Evolutionary conservation across 2,797 vertebrate genomes (phyloP).

Genomic region (Hoplostethus mediterraneus): DNA sequence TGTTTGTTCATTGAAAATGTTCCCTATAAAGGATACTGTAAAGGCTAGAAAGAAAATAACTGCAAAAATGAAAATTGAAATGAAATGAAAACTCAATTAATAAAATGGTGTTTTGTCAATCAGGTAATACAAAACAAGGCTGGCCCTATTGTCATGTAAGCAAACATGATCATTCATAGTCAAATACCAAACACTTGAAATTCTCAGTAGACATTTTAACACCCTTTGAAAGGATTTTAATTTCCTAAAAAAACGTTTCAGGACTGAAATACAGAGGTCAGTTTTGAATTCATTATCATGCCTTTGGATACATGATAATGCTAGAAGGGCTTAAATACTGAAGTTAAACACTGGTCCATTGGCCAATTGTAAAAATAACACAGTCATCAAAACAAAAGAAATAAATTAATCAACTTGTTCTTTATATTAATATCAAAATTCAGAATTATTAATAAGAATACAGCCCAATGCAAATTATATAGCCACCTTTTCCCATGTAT

Average conservation of each 20-base stretch:
- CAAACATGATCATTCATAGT: constrained; percentile 26
- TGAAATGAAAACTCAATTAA: constrained; percentile 61
- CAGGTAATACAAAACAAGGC: constrained; percentile 74
- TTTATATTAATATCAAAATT: constrained; percentile 91
- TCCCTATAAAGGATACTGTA: constrained; percentile 49
- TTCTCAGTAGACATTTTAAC: constrained; percentile 64
- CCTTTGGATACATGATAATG: constrained; percentile 89
- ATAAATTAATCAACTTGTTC: constrained; percentile 91
- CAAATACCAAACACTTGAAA: constrained; percentile 71
- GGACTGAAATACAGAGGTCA: constrained; percentile 74
- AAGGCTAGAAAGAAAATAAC: constrained; percentile 43
- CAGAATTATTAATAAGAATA: constrained; percentile 76
- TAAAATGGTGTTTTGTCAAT: constrained; percentile 46
- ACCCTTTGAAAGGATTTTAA: constrained; percentile 4
- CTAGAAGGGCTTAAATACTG: constrained; percentile 96
- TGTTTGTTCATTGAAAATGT: constrained; percentile 88
- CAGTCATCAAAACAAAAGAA: constrained; percentile 77
- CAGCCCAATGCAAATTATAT: constrained; percentile 82
- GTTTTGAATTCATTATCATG: constrained; percentile 67
- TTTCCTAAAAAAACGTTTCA: constrained; percentile 24
- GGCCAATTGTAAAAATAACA: constrained; percentile 78
- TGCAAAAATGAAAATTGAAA: not conserved
- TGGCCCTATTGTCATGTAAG: constrained; percentile 35
- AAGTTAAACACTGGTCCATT: constrained; percentile 89
- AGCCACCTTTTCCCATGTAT: constrained; percentile 82